Evolutionary conservation across 2,888 invertebrate species (phyloP).

Genomic region (Stegophylla sp.): DNA sequence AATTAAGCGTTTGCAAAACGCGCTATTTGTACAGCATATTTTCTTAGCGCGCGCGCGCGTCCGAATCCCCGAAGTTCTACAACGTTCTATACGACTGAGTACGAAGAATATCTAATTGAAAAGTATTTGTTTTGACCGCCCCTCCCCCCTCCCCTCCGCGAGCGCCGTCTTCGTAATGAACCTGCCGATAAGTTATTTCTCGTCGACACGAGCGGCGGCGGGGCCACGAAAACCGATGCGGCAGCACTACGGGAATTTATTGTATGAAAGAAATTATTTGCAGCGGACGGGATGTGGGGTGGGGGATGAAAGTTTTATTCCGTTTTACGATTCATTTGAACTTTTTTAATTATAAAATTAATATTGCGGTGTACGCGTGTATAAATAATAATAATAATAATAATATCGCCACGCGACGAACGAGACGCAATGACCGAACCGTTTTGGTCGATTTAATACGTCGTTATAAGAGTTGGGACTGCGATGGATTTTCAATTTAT

Average conservation of each 20-base stretch:
- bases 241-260: not conserved
- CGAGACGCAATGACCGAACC: too few relatives aligned
- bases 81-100: not conserved
- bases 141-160: too few relatives aligned
- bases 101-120: not conserved
- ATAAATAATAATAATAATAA: slow-evolving; percentile 6
- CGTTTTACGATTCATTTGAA: not conserved
- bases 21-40: too few relatives aligned
- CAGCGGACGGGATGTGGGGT: too few relatives aligned
- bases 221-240: not conserved
- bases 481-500: too few relatives aligned
- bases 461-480: too few relatives aligned
- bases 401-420: too few relatives aligned
- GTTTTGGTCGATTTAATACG: too few relatives aligned
- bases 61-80: too few relatives aligned
- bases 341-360: slow-evolving; percentile 28
- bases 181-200: not conserved
- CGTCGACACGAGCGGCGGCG: not conserved
- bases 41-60: too few relatives aligned
- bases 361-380: not conserved
- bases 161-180: too few relatives aligned
- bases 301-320: not conserved
- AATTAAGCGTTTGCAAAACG: too few relatives aligned
- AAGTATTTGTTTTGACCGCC: not conserved
- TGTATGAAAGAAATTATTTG: not conserved